phyloP scores from a whole-genome alignment of 2,797 vertebrate species.

The Leptoclinus maculatus region DNA sequence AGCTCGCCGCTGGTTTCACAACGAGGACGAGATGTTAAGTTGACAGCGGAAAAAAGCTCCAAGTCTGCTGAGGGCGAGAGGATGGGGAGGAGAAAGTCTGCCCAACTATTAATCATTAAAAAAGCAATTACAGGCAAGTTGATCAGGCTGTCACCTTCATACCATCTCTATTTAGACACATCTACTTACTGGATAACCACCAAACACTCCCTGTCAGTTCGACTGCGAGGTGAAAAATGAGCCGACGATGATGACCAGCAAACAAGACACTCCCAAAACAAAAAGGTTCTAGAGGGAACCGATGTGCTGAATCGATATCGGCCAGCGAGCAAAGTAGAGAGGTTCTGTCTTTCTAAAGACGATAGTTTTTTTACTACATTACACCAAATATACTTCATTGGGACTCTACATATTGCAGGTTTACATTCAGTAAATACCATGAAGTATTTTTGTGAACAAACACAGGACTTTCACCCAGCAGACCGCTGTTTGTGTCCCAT shows the following conservation, averaged over 20 bases:
- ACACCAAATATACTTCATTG: background rate
- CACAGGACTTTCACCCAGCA: background rate
- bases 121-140: conserved; percentile 51
- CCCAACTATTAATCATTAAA: conserved; percentile 56
- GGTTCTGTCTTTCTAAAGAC: no score
- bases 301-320: background rate
- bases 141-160: conserved; percentile 51
- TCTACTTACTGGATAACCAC: conserved; percentile 46
- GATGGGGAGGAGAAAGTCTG: background rate
- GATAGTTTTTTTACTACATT: background rate
- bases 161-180: conserved; percentile 45
- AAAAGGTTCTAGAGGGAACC: background rate
- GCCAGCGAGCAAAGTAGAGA: background rate
- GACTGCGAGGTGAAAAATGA: conserved; percentile 25
- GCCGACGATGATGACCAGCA: conserved; percentile 21
- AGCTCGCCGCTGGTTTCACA: background rate
- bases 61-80: background rate
- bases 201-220: conserved; percentile 20
- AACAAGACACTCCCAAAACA: background rate
- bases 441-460: background rate
- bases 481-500: background rate
- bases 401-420: background rate
- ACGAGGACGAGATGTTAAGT: conserved; percentile 24
- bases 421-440: background rate
- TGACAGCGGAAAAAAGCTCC: background rate